Conservation (phyloP, 2,113 vertebrate genomes). For the Piprites chloris region DNA sequence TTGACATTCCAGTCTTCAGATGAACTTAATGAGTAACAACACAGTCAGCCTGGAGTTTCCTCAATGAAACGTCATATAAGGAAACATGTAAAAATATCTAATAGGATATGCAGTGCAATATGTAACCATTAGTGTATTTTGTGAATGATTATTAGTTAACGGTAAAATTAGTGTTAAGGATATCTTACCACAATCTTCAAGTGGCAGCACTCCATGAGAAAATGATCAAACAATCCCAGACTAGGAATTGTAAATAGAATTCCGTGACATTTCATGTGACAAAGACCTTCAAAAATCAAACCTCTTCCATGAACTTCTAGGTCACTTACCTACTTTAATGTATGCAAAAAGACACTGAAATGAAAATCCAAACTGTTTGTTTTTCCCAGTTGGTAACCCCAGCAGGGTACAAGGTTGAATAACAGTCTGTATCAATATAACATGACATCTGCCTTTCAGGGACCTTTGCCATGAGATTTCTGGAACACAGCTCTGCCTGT, state of each 20-base stretch:
- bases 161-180: not conserved
- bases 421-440: not conserved
- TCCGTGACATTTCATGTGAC: not conserved
- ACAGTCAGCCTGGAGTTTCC: not conserved
- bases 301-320: not conserved
- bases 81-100: not conserved
- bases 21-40: not conserved
- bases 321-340: not conserved
- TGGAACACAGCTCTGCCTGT: not conserved
- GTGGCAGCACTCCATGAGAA: not conserved
- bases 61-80: not conserved
- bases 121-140: not conserved
- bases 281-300: not conserved
- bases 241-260: not conserved
- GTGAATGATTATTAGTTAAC: not conserved
- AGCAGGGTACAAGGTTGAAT: not conserved
- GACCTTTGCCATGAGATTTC: not conserved
- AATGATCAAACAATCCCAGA: rapidly evolving
- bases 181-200: not conserved
- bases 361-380: not conserved
- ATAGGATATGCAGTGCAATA: not conserved
- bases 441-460: not conserved
- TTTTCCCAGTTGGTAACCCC: not conserved
- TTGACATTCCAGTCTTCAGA: not conserved
- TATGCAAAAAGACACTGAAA: not conserved